Conservation (phyloP, 2,797 vertebrate species). For the Aphelocoma californica region DNA sequence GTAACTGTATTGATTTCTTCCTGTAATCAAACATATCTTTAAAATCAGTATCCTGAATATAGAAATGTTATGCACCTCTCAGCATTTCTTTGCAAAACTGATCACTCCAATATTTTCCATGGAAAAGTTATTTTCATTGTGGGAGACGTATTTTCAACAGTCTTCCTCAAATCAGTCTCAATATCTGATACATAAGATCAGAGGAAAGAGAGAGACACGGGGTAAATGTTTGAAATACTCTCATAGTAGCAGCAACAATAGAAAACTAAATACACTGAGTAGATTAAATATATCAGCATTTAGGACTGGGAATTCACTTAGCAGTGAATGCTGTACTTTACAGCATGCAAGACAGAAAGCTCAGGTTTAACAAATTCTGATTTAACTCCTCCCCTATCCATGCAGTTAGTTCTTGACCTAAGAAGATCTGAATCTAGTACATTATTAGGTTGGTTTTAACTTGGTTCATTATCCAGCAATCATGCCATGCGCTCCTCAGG, state of each 20-base stretch:
- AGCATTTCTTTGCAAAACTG: background rate
- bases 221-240: background rate
- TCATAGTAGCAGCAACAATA: background rate
- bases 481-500: background rate
- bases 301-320: background rate
- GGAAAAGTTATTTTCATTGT: background rate
- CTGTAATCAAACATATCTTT: background rate
- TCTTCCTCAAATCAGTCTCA: background rate
- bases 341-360: background rate
- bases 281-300: background rate
- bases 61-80: background rate
- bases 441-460: background rate
- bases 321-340: background rate
- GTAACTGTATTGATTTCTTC: background rate
- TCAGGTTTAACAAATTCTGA: background rate
- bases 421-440: background rate
- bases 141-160: background rate
- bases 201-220: background rate
- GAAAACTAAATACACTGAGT: background rate
- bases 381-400: background rate
- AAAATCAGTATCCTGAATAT: background rate
- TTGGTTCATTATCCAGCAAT: background rate
- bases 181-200: background rate
- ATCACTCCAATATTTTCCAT: background rate
- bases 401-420: background rate